phyloP scores from a whole-genome alignment of 2,797 vertebrate species.

The Melanotaenia pygmaea region DNA sequence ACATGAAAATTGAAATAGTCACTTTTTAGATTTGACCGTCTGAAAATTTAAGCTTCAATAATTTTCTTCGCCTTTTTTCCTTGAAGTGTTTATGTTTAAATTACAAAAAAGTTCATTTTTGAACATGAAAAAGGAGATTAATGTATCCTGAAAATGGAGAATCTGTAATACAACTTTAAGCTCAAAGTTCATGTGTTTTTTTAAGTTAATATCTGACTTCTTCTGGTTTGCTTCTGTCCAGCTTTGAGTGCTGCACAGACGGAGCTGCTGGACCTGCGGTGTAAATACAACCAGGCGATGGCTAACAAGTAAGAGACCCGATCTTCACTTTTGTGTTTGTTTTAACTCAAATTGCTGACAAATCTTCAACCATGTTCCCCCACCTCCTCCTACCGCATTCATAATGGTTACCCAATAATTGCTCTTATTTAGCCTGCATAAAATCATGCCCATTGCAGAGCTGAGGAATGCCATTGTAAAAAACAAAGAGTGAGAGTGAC shows the following conservation, averaged over 20 bases:
- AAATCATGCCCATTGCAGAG: constrained; percentile 49
- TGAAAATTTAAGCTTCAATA: background rate
- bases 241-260: constrained; percentile 92
- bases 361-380: background rate
- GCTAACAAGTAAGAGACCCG: constrained; percentile 89
- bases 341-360: background rate
- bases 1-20: constrained; percentile 6
- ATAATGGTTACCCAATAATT: background rate
- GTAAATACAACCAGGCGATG: constrained; percentile 94
- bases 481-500: constrained; percentile 68
- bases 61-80: too few relatives aligned
- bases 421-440: constrained; percentile 34
- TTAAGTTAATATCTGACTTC: constrained; percentile 36
- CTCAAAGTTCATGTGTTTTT: constrained; percentile 48
- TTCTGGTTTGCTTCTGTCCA: constrained; percentile 64
- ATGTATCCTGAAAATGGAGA: background rate
- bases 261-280: constrained; percentile 91
- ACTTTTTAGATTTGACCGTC: background rate
- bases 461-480: constrained; percentile 71
- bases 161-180: constrained; percentile 41
- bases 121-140: background rate
- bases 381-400: background rate
- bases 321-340: constrained; percentile 2
- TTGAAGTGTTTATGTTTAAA: background rate
- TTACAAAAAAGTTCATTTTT: background rate